These are phyloP conservation scores for Paratilapia polleni DNA, from an alignment of 2,113 vertebrate genomes.

Conservation along the genomic window DNA sequence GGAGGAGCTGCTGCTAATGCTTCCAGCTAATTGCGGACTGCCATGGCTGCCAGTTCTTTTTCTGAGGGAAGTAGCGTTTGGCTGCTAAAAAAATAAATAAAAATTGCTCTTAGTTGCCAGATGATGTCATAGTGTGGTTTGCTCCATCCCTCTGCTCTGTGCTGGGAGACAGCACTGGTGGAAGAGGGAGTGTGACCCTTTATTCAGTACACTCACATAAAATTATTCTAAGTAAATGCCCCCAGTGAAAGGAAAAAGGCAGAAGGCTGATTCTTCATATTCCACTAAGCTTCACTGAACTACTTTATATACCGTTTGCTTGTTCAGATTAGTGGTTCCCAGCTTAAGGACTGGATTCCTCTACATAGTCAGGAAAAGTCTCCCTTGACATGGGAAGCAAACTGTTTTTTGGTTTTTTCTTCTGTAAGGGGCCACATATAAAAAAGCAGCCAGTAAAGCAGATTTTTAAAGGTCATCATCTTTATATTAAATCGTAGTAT, in stretches of 20 bases:
- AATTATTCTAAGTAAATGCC: neutral
- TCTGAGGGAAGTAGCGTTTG: slow-evolving; percentile 8
- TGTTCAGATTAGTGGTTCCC: neutral
- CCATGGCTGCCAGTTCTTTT: slow-evolving; percentile 9
- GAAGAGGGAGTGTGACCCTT: neutral
- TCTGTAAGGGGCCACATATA: neutral
- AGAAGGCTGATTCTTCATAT: neutral
- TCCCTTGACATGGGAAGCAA: neutral
- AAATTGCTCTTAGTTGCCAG: slow-evolving; percentile 26
- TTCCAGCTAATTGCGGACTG: slow-evolving; percentile 29
- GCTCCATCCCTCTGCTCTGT: neutral
- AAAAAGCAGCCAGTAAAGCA: neutral
- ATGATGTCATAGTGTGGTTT: slow-evolving; percentile 37
- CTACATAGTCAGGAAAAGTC: neutral
- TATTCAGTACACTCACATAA: neutral
- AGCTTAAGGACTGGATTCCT: neutral
- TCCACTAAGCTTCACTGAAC: neutral
- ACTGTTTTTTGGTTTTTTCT: too few relatives aligned
- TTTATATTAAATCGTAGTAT: neutral
- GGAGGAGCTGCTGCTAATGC: slow-evolving; percentile 22
- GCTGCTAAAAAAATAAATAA: neutral
- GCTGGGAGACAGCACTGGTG: neutral
- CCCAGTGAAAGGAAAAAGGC: neutral
- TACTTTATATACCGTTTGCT: neutral
- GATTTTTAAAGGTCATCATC: neutral